Evolutionary conservation across 2,888 invertebrate species (phyloP), one percentile per base, ranked within the genome.

Genomic region (Drosophila birchii): DNA sequence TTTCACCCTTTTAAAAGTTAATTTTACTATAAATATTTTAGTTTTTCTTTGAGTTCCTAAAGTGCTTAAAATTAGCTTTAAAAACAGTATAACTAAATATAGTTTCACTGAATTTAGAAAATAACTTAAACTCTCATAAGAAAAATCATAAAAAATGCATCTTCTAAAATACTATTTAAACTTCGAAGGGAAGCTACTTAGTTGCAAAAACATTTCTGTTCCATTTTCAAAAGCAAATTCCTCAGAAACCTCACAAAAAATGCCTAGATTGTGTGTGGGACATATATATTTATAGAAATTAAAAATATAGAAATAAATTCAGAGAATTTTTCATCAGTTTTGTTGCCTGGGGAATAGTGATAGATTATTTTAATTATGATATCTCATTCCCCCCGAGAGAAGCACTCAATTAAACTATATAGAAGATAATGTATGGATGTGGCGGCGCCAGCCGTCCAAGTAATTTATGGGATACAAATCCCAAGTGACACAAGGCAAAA

Each of bases 231-330:
- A 53, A 9, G 36, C 58, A 43, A 44, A 76, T 57, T 36, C 51
- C 51, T 36, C 20, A 16, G 20, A 47, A 18, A 6, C 49, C 29
- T 18, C 58, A 41, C 64, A 56, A 56, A 56, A 56, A 44, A 41
- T 14, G 16, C 38, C 41, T 20, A 61, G 53, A 55, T 72, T 72
- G 43, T 34, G 68, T 78, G 68, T 76, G 73, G 82, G 64, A 75
- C 34, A 51, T 14, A 49, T 7, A 34, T 51, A 88, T 88, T 79
- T 78, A 68, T 84, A 86, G 87, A 72, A 67, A 73, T 44, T 73
- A 66, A 47, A 79, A 81, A 73, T 70, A 68, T 44, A 36, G 8
- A 36, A 16, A 51, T 16, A 51, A 38, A 53, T 58, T 49, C 18
- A 38, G 14, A 44, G 43, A 49, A 43, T 29, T 44, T 43, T 38